These are phyloP conservation scores for Ferdinandea cuprea DNA, from an alignment of 2,888 invertebrate genomes.

Conservation along the genomic window DNA sequence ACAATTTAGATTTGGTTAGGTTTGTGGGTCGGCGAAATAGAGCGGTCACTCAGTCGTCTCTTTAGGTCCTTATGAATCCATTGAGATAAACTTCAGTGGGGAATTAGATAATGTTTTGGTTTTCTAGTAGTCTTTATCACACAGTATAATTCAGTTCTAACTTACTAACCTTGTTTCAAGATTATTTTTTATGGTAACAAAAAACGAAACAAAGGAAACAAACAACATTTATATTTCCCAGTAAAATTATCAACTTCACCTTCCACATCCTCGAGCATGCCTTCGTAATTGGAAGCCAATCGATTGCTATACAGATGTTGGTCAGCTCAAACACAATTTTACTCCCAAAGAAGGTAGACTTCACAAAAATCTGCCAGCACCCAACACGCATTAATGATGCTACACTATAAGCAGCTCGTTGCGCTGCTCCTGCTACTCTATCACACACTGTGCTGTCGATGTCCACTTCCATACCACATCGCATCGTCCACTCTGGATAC, in stretches of 20 bases:
- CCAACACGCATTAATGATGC: slow-evolving; percentile 69
- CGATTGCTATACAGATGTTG: slow-evolving; percentile 62
- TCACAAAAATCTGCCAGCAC: slow-evolving; percentile 23
- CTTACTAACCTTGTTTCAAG: no score
- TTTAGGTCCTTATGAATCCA: no score
- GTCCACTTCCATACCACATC: slow-evolving; percentile 35
- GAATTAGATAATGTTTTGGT: no score
- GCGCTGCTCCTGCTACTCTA: slow-evolving; percentile 50
- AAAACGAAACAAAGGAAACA: no score
- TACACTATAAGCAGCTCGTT: slow-evolving; percentile 31
- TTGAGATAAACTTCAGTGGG: no score
- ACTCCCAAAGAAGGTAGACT: slow-evolving; percentile 55
- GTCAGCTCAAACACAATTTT: slow-evolving; percentile 45
- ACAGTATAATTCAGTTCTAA: no score
- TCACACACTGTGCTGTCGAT: slow-evolving; percentile 35
- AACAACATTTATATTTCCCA: no score
- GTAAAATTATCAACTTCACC: slow-evolving; percentile 28
- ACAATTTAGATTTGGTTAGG: no score
- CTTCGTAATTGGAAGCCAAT: slow-evolving; percentile 65
- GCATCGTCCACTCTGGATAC: slow-evolving; percentile 17
- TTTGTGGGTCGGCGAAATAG: no score
- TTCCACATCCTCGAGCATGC: slow-evolving; percentile 28
- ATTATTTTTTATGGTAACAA: no score
- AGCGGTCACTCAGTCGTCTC: no score
- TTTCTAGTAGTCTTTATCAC: no score